Evolutionary conservation across 2,888 invertebrate genomes (phyloP), one percentile per base, ranked within the genome.

Genomic region (Ophioninae sp.): DNA sequence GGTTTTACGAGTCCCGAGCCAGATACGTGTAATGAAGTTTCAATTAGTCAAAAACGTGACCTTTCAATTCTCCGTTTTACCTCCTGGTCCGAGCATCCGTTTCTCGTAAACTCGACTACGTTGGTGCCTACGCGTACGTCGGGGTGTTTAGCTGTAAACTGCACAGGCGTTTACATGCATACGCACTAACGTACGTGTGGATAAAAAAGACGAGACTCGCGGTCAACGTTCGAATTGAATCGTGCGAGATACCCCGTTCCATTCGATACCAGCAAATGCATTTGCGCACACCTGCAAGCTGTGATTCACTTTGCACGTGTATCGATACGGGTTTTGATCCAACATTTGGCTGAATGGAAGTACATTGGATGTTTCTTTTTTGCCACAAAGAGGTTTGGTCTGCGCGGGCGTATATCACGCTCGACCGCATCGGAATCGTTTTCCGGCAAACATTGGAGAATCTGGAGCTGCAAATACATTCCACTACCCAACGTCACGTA

Each of bases 351-450:
- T 20, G 20, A 13, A 13, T 5, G 21, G 44, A 20, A 44, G 44
- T 21, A 41, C 21, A 13, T 41, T 44, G 21, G 39, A 65, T 39
- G 17, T 50, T 50, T 50, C 44, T 39, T 41, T 67, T 68, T 44
- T 21, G 30, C 23, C 41, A 44, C 67, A 68, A 41, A 68, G 21
- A 68, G 67, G 13, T 23, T 6, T 13, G 41, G 44, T 68, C 21
- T 44, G 7, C 21, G 8, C 30, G 30, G 30, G 44, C 41, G 21
- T 68, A 68, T 21, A 68, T 21, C 23, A 21, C 44, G 44, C 21
- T 68, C 39, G 13, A 68, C 67, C 67, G 67, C 67, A 68, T 68
- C 41, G 13, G 44, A 68, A 68, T 68, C 44, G 44, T 44, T 68
- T 21, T 41, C 20, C 65, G 41, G n/a, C 39, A 67, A 67, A 67